phyloP scores from a whole-genome alignment of 2,888 invertebrate species.

The Pteria penguin region DNA sequence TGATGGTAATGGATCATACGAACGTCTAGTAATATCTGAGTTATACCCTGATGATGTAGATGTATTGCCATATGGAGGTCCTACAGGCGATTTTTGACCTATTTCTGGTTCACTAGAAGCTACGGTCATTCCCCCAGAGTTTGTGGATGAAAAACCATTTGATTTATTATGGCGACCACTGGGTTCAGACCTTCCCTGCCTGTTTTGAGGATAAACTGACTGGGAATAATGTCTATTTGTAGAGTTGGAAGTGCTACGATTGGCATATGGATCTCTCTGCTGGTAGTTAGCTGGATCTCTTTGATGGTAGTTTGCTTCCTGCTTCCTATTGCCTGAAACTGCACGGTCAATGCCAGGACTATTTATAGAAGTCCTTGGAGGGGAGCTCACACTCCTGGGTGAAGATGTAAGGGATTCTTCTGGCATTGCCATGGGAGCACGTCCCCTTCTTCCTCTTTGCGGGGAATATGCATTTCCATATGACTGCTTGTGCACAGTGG shows the following conservation, averaged over 20 bases:
- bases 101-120: background rate
- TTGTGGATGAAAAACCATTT: background rate
- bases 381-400: conserved; percentile 45
- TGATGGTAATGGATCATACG: conserved; percentile 27
- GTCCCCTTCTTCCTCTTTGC: conserved; percentile 48
- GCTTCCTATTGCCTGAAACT: conserved; percentile 22
- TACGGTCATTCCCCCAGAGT: background rate
- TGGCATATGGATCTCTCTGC: background rate
- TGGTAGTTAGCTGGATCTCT: conserved; percentile 15
- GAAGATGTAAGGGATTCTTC: conserved; percentile 58
- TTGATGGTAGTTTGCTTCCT: conserved; percentile 20
- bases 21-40: conserved; percentile 22
- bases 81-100: background rate
- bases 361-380: conserved; percentile 53
- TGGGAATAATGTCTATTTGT: conserved; percentile 37
- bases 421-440: conserved; percentile 62
- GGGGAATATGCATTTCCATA: conserved; percentile 35
- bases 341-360: conserved; percentile 55
- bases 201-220: conserved; percentile 13
- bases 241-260: conserved; percentile 23
- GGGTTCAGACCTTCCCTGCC: conserved; percentile 7
- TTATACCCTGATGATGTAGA: conserved; percentile 29
- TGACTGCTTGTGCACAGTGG: background rate
- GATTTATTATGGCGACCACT: conserved; percentile 19
- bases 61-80: conserved; percentile 21